Percentiles rank a stretch among this genome's conserved stretches.
Conservation (phyloP, 2,797 vertebrate genomes). For the Aulostomus chinensis region DNA sequence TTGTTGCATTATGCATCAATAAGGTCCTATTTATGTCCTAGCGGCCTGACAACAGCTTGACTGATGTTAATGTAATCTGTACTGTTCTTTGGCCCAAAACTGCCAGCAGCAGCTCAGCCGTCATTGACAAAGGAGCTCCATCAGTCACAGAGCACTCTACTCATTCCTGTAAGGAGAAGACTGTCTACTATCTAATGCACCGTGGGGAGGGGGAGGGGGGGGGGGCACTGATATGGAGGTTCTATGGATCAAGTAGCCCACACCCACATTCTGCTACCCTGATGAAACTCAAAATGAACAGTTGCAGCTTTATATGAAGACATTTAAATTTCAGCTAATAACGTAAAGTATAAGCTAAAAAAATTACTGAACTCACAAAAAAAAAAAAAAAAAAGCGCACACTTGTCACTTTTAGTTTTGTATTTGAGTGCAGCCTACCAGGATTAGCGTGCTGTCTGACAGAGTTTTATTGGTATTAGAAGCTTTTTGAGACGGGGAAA, state of each 20-base stretch:
- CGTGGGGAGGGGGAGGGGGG: conserved; percentile 65
- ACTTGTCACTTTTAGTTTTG: conserved; percentile 13
- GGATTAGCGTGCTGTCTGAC: conserved; percentile 24
- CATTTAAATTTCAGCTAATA: too few relatives aligned
- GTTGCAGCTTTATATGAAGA: background rate
- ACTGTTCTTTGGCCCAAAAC: conserved; percentile 77
- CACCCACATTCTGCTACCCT: conserved; percentile 27
- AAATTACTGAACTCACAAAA: too few relatives aligned
- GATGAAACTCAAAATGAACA: conserved; percentile 16
- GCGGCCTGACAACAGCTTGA: conserved; percentile 74
- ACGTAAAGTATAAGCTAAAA: too few relatives aligned
- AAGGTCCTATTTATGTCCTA: conserved; percentile 76
- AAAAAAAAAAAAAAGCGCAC: too few relatives aligned
- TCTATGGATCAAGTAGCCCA: conserved; percentile 44
- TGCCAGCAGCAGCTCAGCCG: conserved; percentile 72
- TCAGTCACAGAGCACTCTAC: conserved; percentile 73
- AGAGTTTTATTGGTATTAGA: too few relatives aligned
- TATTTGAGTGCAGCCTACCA: conserved; percentile 14
- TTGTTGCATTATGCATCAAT: conserved; percentile 78
- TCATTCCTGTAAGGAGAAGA: conserved; percentile 71
- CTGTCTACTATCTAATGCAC: conserved; percentile 71
- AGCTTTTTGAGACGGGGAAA: too few relatives aligned
- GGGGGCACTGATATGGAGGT: conserved; percentile 38
- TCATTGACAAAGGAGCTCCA: conserved; percentile 77
- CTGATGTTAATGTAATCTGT: conserved; percentile 79